A percentile compares a stretch with the other conserved stretches of the same genome.
Evolutionary conservation across 2,797 vertebrate genomes (phyloP).

Genomic region (Bovichtus diacanthus): DNA sequence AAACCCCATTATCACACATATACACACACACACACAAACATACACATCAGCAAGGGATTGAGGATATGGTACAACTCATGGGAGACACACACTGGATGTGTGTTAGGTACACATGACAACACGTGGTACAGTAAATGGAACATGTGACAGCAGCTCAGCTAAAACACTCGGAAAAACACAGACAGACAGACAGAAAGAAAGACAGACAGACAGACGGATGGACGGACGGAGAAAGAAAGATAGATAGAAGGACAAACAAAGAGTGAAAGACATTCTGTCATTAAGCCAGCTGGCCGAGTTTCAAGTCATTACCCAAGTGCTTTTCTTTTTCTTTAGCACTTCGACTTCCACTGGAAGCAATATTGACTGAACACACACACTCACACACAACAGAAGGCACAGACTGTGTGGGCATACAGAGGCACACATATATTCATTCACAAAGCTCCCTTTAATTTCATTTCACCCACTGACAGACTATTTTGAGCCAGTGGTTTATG

Average conservation of each 20-base stretch:
- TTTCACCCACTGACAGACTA: slow-evolving; percentile 52
- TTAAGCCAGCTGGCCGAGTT: slow-evolving; percentile 67
- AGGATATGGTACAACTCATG: neutral
- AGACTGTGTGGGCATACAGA: slow-evolving; percentile 32
- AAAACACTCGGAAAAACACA: too few relatives aligned
- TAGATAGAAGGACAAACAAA: slow-evolving; percentile 30
- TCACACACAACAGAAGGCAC: slow-evolving; percentile 32
- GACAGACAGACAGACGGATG: neutral
- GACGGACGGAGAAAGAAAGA: neutral
- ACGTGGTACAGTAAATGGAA: neutral
- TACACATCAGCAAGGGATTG: neutral
- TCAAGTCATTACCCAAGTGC: slow-evolving; percentile 79
- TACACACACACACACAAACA: neutral
- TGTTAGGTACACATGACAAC: neutral
- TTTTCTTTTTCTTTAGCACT: slow-evolving; percentile 63
- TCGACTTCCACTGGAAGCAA: slow-evolving; percentile 55
- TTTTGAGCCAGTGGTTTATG: slow-evolving; percentile 39
- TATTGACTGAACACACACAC: slow-evolving; percentile 20
- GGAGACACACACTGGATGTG: neutral
- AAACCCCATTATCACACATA: neutral
- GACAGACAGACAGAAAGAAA: slow-evolving; percentile 2
- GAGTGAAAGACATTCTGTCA: slow-evolving; percentile 51
- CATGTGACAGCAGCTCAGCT: neutral
- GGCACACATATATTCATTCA: slow-evolving; percentile 46
- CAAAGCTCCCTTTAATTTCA: slow-evolving; percentile 59